Evolutionary conservation across 2,113 vertebrate species (phyloP), one percentile per base, ranked within the genome.

Genomic region (Eclectus roratus): DNA sequence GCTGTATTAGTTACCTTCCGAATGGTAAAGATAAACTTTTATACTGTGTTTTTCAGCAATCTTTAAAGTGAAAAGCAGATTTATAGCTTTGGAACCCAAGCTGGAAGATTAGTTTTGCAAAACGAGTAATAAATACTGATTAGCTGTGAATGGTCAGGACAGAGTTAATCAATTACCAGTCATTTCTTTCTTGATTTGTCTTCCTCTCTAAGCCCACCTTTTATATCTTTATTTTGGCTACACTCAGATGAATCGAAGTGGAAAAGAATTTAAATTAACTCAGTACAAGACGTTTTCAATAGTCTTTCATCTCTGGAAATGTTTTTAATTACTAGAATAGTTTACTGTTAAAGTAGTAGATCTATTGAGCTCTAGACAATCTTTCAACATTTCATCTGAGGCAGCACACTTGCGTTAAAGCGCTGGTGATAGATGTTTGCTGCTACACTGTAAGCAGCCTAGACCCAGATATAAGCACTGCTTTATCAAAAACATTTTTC

Each of bases 311-410:
- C 31, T 76, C 58, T 58, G 65, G 35, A 89, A 93, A 84, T 79
- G 58, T 27, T 91, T 96, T 80, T 92, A 86, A 94, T 96, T 78
- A 65, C 17, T 84, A 20, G 20, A 74, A 56, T 52, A 84, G 13
- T 78, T 96, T 86, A 28, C 27, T 71, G 39, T 29, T 93, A 81
- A 65, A 44, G 49, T 49, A 35, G 43, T 69, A 35, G 69, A 61
- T 81, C 91, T 87, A 80, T 80, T 89, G 88, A 94, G 68, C 37
- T 91, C 44, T 84, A 41, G 35, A 47, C 44, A 79, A 50, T 69
- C 72, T 93, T 88, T 80, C 60, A 83, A 24, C 24, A n/a, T 90
- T 94, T 74, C 27, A 44, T 86, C 39, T 41, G 52, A 80, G 33
- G 55, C 82, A 88, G 69, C 35, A 88, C 27, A 44, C 50, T 83